Percentiles rank a stretch among this genome's conserved stretches.
Evolutionary conservation across 1,140 invertebrate genomes (phyloP).

Genomic region (Danaus plexippus): DNA sequence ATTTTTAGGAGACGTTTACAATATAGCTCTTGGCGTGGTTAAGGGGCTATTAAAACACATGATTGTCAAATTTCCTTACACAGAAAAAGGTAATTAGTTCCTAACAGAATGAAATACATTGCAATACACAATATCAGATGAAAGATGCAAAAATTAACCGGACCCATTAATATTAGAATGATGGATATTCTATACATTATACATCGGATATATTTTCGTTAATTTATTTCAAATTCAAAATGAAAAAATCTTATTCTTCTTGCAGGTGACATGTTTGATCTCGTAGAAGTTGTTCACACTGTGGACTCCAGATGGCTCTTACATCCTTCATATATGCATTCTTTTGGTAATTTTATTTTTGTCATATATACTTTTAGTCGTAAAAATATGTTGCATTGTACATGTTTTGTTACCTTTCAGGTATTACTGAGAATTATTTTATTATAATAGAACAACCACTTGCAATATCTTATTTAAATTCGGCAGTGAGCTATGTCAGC

Average conservation of each 20-base stretch:
- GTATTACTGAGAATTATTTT: conserved; percentile 86
- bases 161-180: too few species aligned
- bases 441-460: conserved; percentile 89
- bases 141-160: too few species aligned
- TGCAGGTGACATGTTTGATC: conserved; percentile 78
- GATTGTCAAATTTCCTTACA: conserved; percentile 79
- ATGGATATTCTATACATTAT: too few species aligned
- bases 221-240: too few species aligned
- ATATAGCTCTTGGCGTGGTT: conserved; percentile 82
- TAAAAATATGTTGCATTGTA: neutral
- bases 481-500: conserved; percentile 74
- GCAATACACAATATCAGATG: too few species aligned
- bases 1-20: conserved; percentile 77
- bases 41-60: conserved; percentile 78
- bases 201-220: too few species aligned
- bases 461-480: conserved; percentile 71
- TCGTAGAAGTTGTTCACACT: conserved; percentile 77
- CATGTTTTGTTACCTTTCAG: conserved; percentile 31
- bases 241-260: conserved; percentile 9
- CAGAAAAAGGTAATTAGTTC: conserved; percentile 52
- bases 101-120: neutral
- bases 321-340: conserved; percentile 90
- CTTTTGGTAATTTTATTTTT: conserved; percentile 75
- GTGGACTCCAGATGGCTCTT: conserved; percentile 82
- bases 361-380: neutral